A percentile compares a stretch with the other conserved stretches of the same genome.
Evolutionary conservation across 2,113 vertebrate genomes (phyloP).

Genomic region (Gallinago undulata): DNA sequence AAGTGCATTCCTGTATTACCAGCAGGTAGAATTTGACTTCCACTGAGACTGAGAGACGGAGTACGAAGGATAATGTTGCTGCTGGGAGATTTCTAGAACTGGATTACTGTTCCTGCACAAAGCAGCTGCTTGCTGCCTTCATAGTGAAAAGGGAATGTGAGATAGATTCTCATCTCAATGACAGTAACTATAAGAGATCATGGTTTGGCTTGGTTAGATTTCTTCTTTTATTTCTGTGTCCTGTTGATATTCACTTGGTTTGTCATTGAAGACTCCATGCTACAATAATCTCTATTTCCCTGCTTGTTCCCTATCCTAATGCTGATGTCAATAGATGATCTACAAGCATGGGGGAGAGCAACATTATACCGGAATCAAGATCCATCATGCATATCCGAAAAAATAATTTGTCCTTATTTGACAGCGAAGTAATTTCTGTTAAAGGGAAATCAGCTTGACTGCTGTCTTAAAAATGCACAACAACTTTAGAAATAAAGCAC

Average conservation of each 20-base stretch:
- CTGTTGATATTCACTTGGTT: not conserved
- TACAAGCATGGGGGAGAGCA: not conserved
- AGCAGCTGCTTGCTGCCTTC: slow-evolving; percentile 55
- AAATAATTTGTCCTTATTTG: not conserved
- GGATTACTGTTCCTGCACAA: slow-evolving; percentile 52
- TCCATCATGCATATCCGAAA: not conserved
- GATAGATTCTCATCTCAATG: not conserved
- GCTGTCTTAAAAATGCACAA: slow-evolving; percentile 15
- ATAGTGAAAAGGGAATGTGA: not conserved
- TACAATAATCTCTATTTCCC: slow-evolving; percentile 17
- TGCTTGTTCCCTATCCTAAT: not conserved
- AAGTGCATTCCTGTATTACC: not conserved
- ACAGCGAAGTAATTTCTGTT: not conserved
- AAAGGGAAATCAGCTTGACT: slow-evolving; percentile 28
- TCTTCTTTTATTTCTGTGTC: slow-evolving; percentile 20
- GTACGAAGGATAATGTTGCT: slow-evolving; percentile 25
- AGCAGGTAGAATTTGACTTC: slow-evolving; percentile 51
- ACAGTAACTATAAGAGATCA: not conserved
- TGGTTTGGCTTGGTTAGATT: not conserved
- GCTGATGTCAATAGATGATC: not conserved
- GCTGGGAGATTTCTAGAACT: slow-evolving; percentile 63
- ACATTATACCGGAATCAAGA: not conserved
- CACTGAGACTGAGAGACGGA: not conserved
- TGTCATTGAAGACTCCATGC: not conserved
- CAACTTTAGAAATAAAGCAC: slow-evolving; percentile 20